These are phyloP conservation scores for Bettongia penicillata DNA, from an alignment of 2,113 vertebrate species.

Conservation along the genomic window DNA sequence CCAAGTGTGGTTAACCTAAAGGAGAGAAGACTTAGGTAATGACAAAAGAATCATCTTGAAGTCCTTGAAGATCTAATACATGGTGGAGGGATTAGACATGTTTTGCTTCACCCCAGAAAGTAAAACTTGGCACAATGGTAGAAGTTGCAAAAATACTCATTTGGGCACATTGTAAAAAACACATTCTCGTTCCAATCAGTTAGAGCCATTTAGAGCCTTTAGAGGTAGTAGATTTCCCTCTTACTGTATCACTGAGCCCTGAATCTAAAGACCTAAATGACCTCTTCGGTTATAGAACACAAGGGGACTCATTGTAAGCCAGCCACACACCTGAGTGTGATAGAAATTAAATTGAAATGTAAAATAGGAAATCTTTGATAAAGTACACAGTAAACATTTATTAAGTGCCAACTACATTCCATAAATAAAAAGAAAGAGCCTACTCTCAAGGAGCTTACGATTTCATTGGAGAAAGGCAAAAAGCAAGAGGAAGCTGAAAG, in stretches of 20 bases:
- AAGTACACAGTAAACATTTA: not conserved
- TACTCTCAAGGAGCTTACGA: not conserved
- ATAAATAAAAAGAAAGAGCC: not conserved
- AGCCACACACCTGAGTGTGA: not conserved
- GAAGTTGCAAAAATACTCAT: not conserved
- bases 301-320: not conserved
- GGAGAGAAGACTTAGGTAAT: not conserved
- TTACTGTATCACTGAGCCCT: not conserved
- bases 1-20: not conserved
- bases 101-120: not conserved
- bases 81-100: not conserved
- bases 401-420: not conserved
- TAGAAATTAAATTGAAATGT: not conserved
- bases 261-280: not conserved
- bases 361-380: not conserved
- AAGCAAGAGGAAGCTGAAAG: not conserved
- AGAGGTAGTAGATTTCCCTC: not conserved
- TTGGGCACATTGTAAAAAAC: not conserved
- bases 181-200: no score
- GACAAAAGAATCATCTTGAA: not conserved
- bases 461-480: not conserved
- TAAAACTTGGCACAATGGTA: not conserved
- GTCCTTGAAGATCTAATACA: not conserved
- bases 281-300: not conserved
- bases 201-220: not conserved